Percentiles rank a stretch among this genome's conserved stretches.
Conservation (phyloP, 2,797 vertebrate species). For the Bufotes viridis region DNA sequence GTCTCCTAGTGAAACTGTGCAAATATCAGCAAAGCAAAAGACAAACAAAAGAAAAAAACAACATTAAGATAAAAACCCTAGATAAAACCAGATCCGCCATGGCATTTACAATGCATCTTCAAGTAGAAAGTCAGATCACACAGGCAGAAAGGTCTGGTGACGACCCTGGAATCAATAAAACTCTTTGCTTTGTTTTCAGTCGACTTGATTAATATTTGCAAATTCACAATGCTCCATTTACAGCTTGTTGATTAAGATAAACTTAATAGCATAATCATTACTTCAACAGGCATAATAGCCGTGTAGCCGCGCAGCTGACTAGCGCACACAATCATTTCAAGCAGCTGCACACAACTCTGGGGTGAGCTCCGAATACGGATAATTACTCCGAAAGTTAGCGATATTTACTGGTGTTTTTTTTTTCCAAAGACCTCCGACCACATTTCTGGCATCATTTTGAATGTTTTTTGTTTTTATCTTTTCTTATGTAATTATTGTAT, state of each 20-base stretch:
- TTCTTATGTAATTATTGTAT: neutral
- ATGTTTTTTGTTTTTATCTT: neutral
- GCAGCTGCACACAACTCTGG: neutral
- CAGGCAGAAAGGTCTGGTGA: constrained; percentile 1
- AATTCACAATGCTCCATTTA: constrained; percentile 47
- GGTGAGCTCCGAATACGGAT: neutral
- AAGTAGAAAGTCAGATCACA: constrained; percentile 14
- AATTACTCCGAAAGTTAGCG: constrained; percentile 31
- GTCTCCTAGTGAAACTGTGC: neutral
- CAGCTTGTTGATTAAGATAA: constrained; percentile 53
- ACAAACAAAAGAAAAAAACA: neutral
- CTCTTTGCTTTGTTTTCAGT: constrained; percentile 32
- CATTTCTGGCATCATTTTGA: neutral
- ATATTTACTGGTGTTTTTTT: constrained; percentile 11
- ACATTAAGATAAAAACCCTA: neutral
- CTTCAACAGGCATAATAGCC: constrained; percentile 25
- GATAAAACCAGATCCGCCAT: neutral
- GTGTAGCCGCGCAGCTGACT: constrained; percentile 4
- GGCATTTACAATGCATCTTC: constrained; percentile 22
- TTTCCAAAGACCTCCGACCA: neutral
- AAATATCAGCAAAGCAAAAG: neutral
- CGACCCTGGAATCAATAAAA: constrained; percentile 19
- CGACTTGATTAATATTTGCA: constrained; percentile 49
- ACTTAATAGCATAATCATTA: constrained; percentile 52
- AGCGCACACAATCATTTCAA: constrained; percentile 24